Percentiles rank a stretch among this genome's conserved stretches.
These are phyloP conservation scores for Adineta ricciae DNA, from an alignment of 2,888 invertebrate species.

Conservation along the genomic window DNA sequence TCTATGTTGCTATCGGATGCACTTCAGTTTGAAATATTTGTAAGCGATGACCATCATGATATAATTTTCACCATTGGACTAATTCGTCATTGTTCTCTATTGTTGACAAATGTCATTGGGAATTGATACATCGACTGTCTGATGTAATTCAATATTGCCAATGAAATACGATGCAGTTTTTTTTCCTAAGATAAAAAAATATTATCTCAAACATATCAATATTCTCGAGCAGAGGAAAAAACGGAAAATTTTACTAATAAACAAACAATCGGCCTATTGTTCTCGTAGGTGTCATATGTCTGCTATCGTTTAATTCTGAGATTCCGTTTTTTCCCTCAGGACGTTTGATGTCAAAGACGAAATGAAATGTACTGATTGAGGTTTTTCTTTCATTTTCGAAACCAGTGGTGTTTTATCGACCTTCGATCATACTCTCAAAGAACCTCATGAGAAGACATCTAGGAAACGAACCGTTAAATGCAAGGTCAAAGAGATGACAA, in stretches of 20 bases:
- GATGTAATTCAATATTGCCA: background rate
- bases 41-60: no score
- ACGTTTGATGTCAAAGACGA: no score
- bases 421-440: background rate
- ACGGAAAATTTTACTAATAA: background rate
- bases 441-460: background rate
- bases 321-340: background rate
- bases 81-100: background rate
- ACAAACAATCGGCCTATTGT: background rate
- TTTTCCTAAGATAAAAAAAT: background rate
- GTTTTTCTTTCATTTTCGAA: background rate
- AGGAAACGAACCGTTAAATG: background rate
- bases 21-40: no score
- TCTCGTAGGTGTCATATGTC: background rate
- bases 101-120: background rate
- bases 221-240: background rate
- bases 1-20: background rate
- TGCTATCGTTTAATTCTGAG: background rate
- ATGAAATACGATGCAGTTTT: background rate
- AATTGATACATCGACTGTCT: background rate
- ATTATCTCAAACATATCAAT: no score
- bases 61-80: no score
- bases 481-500: background rate
- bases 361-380: no score
- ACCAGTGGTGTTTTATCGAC: background rate